Evolutionary conservation across 2,888 invertebrate species (phyloP).

Genomic region (Parasteatoda lunata): DNA sequence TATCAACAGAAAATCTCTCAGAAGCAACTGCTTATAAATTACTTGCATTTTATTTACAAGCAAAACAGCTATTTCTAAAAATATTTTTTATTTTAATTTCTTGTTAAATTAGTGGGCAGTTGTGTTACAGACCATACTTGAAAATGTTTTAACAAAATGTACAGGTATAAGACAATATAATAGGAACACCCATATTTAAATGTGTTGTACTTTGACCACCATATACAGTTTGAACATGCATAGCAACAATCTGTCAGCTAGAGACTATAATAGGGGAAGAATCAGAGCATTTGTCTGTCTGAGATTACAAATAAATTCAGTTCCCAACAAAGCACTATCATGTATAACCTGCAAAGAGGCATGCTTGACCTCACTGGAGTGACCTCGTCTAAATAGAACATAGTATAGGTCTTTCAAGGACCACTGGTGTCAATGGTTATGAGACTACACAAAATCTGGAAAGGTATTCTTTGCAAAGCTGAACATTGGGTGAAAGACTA

Average conservation of each 20-base stretch:
- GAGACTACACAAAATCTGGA: slow-evolving; percentile 11
- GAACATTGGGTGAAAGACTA: slow-evolving; percentile 8
- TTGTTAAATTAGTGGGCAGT: no score
- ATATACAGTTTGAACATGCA: background rate
- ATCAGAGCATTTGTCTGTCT: background rate
- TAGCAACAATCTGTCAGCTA: background rate
- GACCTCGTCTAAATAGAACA: background rate
- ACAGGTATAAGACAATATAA: no score
- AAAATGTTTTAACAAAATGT: no score
- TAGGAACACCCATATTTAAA: slow-evolving; percentile 5
- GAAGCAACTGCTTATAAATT: no score
- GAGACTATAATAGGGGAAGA: background rate
- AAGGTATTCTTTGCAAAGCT: slow-evolving; percentile 1
- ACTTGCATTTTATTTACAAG: no score
- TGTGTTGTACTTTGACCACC: slow-evolving; percentile 9
- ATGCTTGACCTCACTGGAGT: slow-evolving; percentile 12
- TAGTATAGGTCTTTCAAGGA: no score
- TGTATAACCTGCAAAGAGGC: background rate
- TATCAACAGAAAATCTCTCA: no score
- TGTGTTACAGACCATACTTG: no score
- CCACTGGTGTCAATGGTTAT: no score
- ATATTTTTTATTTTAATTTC: no score
- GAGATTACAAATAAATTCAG: background rate
- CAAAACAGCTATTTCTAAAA: no score
- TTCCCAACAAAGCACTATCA: background rate